Evolutionary conservation across 2,888 invertebrate species (phyloP).

Genomic region (Phyllotreta striolata): DNA sequence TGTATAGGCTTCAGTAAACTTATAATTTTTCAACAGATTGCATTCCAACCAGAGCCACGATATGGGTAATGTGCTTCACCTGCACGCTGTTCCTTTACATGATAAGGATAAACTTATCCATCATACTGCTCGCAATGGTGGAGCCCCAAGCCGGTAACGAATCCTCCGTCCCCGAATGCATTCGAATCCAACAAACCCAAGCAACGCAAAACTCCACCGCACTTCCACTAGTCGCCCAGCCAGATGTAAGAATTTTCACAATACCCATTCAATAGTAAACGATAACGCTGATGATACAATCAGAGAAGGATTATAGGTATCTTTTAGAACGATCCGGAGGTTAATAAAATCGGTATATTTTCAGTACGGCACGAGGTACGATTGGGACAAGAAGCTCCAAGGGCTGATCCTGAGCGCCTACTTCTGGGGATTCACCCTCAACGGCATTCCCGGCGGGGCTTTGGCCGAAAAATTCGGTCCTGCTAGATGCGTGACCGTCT

Average conservation of each 20-base stretch:
- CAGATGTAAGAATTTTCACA: slow-evolving; percentile 42
- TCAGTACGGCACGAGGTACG: slow-evolving; percentile 63
- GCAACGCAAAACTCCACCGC: not conserved
- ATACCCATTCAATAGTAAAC: too few relatives aligned
- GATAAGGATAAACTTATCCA: slow-evolving; percentile 78
- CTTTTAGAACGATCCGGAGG: too few relatives aligned
- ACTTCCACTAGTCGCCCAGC: slow-evolving; percentile 18
- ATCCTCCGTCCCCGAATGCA: slow-evolving; percentile 43
- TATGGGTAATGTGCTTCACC: slow-evolving; percentile 76
- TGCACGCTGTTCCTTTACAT: slow-evolving; percentile 77
- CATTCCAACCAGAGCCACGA: slow-evolving; percentile 64
- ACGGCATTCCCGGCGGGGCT: slow-evolving; percentile 71
- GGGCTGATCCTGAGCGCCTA: slow-evolving; percentile 72
- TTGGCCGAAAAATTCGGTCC: slow-evolving; percentile 72
- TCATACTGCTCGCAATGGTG: slow-evolving; percentile 78
- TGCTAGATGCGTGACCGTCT: slow-evolving; percentile 66
- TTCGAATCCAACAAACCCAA: slow-evolving; percentile 7
- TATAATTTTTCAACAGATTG: slow-evolving; percentile 39
- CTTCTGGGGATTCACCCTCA: slow-evolving; percentile 75
- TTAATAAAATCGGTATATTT: slow-evolving; percentile 31
- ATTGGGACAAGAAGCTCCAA: slow-evolving; percentile 70
- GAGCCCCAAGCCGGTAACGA: slow-evolving; percentile 52
- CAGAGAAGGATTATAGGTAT: too few relatives aligned
- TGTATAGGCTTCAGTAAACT: too few relatives aligned
- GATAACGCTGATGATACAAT: too few relatives aligned